These are phyloP conservation scores for Macquaria ambigua DNA, from an alignment of 2,113 vertebrate species.

Conservation along the genomic window DNA sequence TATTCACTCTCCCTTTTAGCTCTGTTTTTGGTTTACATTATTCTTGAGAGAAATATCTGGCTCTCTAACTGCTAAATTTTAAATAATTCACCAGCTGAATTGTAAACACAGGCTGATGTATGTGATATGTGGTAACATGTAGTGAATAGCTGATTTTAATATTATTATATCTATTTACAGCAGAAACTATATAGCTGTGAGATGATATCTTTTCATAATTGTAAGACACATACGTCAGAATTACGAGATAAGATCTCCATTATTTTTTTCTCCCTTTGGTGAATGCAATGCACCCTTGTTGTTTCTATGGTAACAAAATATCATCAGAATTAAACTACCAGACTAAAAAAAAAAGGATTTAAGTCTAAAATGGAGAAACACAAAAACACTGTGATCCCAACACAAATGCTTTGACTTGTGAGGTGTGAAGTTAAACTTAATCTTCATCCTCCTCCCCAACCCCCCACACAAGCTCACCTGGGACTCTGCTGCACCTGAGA, in stretches of 20 bases:
- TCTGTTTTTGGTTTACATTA: neutral
- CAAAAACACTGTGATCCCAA: neutral
- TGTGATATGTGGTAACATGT: too few relatives aligned
- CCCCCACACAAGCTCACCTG: constrained; percentile 58
- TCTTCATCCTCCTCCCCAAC: constrained; percentile 19
- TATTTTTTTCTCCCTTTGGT: neutral
- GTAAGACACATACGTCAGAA: neutral
- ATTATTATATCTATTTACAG: neutral
- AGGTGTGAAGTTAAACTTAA: constrained; percentile 62
- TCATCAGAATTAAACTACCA: neutral
- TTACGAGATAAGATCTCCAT: neutral
- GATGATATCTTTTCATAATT: neutral
- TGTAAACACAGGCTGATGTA: too few relatives aligned
- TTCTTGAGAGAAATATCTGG: too few relatives aligned
- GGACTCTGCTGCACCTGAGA: constrained; percentile 72
- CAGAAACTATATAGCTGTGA: neutral
- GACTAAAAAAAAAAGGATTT: neutral
- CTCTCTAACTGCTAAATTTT: too few relatives aligned
- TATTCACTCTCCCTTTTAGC: neutral
- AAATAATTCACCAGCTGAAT: too few relatives aligned
- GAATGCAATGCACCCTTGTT: neutral
- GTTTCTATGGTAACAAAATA: neutral
- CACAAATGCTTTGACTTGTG: constrained; percentile 47
- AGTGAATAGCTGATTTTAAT: neutral
- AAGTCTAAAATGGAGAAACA: neutral